phyloP scores from a whole-genome alignment of 1,140 invertebrate genomes.

The Calosoma granatense region DNA sequence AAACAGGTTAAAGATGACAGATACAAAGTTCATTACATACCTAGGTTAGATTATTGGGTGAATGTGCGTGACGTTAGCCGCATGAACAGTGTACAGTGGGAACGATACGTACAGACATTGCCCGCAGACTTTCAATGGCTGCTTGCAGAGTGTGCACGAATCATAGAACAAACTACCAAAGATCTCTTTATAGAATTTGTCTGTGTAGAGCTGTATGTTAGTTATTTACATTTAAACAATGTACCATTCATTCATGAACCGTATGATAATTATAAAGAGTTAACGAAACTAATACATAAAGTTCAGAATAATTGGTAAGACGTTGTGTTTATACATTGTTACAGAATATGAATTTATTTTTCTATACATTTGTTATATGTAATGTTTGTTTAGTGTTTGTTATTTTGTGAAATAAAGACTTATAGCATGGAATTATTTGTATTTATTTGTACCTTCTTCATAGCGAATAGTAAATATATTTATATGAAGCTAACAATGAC shows the following conservation, averaged over 20 bases:
- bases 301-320: background rate
- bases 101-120: background rate
- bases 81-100: too few relatives aligned
- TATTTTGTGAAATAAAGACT: too few relatives aligned
- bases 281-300: background rate
- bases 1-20: background rate
- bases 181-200: background rate
- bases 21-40: background rate
- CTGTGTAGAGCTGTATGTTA: background rate
- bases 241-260: background rate
- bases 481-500: too few relatives aligned
- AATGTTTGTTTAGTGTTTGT: too few relatives aligned
- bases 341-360: too few relatives aligned
- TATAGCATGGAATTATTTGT: too few relatives aligned
- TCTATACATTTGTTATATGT: too few relatives aligned
- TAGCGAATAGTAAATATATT: too few relatives aligned
- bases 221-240: conserved; percentile 3
- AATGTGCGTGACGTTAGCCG: background rate
- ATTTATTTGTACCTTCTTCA: too few relatives aligned
- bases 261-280: background rate
- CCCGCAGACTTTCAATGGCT: conserved; percentile 2
- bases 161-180: background rate
- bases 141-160: background rate
- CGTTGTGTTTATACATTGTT: too few relatives aligned
- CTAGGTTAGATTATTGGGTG: background rate